Evolutionary conservation across 2,888 invertebrate species (phyloP).

Genomic region (Rutpela maculata): DNA sequence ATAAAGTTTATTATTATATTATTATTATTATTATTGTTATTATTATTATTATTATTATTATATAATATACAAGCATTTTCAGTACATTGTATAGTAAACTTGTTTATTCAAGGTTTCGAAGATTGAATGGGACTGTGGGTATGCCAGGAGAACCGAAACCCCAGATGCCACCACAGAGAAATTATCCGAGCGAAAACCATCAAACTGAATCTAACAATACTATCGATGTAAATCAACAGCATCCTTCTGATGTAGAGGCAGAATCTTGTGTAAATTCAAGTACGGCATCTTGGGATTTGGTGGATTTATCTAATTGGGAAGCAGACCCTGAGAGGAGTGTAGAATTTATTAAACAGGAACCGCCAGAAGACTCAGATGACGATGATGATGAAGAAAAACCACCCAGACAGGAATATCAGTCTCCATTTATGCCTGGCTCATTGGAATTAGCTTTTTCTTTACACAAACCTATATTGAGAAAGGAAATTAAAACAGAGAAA

Average conservation of each 20-base stretch:
- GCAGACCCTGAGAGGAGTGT: not conserved
- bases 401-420: not conserved
- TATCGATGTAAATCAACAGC: not conserved
- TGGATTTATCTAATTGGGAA: constrained; percentile 33
- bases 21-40: too few relatives aligned
- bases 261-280: not conserved
- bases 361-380: constrained; percentile 25
- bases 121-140: constrained; percentile 78
- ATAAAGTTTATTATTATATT: too few relatives aligned
- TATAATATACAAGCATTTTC: too few relatives aligned
- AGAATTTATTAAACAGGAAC: constrained; percentile 23
- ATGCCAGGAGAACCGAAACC: constrained; percentile 76
- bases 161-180: constrained; percentile 57
- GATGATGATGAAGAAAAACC: constrained; percentile 1
- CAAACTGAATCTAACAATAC: not conserved
- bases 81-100: too few relatives aligned
- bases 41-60: too few relatives aligned
- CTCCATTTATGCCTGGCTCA: constrained; percentile 26
- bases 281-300: constrained; percentile 33
- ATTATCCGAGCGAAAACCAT: not conserved
- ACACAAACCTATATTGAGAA: constrained; percentile 23
- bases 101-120: constrained; percentile 72
- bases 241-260: not conserved
- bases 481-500: constrained; percentile 22
- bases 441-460: constrained; percentile 6